phyloP scores from a whole-genome alignment of 2,888 invertebrate species.

The Eueremaeus valkanovi region DNA sequence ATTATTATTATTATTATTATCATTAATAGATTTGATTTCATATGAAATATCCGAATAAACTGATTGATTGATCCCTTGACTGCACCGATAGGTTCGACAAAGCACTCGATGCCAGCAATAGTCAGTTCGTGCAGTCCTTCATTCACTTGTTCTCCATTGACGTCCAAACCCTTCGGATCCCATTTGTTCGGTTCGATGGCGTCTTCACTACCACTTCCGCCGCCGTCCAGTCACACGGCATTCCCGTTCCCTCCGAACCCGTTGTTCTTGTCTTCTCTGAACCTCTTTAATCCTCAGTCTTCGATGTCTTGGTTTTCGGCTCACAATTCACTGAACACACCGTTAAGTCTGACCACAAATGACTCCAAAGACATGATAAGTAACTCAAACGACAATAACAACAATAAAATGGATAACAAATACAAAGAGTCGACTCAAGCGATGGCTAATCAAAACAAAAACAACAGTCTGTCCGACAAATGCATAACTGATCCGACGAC shows the following conservation, averaged over 20 bases:
- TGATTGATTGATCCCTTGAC: not conserved
- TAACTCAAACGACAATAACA: constrained; percentile 34
- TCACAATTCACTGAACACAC: constrained; percentile 20
- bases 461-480: constrained; percentile 12
- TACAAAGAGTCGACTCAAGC: constrained; percentile 14
- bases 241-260: constrained; percentile 40
- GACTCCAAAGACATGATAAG: constrained; percentile 11
- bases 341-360: constrained; percentile 30
- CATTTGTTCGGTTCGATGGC: constrained; percentile 27
- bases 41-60: no score
- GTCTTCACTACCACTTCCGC: constrained; percentile 23
- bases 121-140: constrained; percentile 22
- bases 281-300: constrained; percentile 14
- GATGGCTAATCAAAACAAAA: constrained; percentile 27
- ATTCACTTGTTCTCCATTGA: constrained; percentile 9
- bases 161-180: constrained; percentile 28
- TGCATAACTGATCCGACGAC: not conserved
- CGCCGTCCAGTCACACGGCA: constrained; percentile 19
- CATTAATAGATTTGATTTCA: no score
- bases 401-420: constrained; percentile 27
- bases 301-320: constrained; percentile 24
- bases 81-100: not conserved
- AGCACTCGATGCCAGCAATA: constrained; percentile 31
- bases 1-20: no score
- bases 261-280: constrained; percentile 26